Base-by-base conservation (phyloP, 2,797 vertebrate species). In the Triplophysa yarkandensis region DNA sequence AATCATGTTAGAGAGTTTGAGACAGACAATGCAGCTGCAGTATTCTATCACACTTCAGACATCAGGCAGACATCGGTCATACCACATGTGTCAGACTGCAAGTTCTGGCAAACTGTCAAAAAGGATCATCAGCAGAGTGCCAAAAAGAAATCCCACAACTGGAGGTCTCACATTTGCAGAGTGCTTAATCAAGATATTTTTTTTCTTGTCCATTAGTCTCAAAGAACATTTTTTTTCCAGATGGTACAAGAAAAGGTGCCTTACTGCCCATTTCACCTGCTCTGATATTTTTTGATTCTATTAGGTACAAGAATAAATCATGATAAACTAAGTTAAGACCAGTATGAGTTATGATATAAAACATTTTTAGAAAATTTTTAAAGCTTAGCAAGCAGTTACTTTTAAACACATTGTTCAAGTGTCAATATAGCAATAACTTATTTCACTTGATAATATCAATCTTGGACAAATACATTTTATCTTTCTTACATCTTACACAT, bases 21-120 rank as follows among this genome's bases (percentile, higher is more conserved):
- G 52, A 58, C 19, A 32, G 46, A 55, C 32, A 30, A n/a, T 62
- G 72, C 77, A 77, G 74, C 77, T 82, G 68, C 65, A 48, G 34
- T 21, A 62, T 36, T 36, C 58, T 67, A 50, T 63, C 57, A 62
- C 44, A 71, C 25, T 4, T 72, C 25, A 63, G 44, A 50, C 55
- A 36, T 43, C 46, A 16, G 4, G 27, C 41, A 72, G 19, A 46
- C 48, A 30, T 58, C 9, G 3, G 61, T 60, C 79, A 50, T 17
- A 62, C 44, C 10, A 52, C 4, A 41, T 57, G 30, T 21, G 46
- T 46, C 43, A 62, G 17, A 28, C 23, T 63, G 32, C 19, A 30
- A 36, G 4, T 2, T 30, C 67, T 67, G 60, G 68, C 68, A 36
- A 4, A 50, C 34, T 2, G 28, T 48, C 68, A 61, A 21, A 34